Base-by-base conservation (phyloP, 2,797 vertebrate genomes). In the Iguana delicatissima region DNA sequence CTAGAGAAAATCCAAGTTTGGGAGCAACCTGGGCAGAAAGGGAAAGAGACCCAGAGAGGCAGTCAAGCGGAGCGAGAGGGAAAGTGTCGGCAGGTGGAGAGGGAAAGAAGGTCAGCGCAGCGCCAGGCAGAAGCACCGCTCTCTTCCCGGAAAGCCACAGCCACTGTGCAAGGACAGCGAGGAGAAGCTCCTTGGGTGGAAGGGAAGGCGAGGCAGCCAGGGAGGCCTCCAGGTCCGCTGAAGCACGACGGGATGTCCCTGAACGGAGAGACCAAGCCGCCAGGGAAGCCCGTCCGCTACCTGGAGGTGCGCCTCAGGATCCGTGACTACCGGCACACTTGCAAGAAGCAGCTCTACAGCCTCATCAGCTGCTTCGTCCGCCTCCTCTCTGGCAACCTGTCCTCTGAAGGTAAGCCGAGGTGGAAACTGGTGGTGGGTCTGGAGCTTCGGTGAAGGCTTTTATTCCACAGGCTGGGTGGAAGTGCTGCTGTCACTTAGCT, bases 371-470 rank as follows among this genome's bases (percentile, higher is more conserved):
- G 89, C 92, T 95, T 95, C 91, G 95, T 96, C 87, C 89, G 73
- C 73, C 92, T 95, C 93, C 87, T 95, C 92, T 96, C 94, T 0
- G 94, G 95, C 79, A 94, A 95, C 87, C 95, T 95, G 92, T 93
- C 95, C 1, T 77, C 73, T 35, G 72, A 50, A 96, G 95, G 94
- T 94, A 86, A 95, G 91, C 38, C 18, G 26, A 3, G 10, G 9
- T 4, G 24, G 73, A 55, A 18, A 38, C 0, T 1, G 59, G 22
- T 10, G 5, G 24, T 12, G 20, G 29, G 38, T 20, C 2, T 20
- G 35, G 55, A 14, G 55, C 29, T 73, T 18, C 2, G 26, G 64
- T n/a, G 20, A 0, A 52, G 42, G 42, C 3, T 46, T 59, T 13
- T 14, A 32, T 52, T 24, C 9, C 13, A 7, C 42, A n/a, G 1